Conservation (phyloP, 2,797 vertebrate species). For the Hippopotamyrus pictus region DNA sequence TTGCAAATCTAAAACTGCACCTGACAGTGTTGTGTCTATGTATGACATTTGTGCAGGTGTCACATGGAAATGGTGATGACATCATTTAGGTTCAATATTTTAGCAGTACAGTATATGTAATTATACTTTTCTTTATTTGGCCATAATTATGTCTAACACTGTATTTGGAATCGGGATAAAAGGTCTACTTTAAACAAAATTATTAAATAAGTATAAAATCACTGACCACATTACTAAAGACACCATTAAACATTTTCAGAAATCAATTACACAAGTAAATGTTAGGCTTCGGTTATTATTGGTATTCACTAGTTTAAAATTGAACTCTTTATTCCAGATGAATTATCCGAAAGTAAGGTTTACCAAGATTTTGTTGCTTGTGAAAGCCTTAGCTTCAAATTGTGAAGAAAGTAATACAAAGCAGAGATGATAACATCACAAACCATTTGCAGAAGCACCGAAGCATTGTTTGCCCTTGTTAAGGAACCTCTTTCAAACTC, state of each 20-base stretch:
- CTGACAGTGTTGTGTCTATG: neutral
- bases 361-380: conserved; percentile 44
- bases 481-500: conserved; percentile 45
- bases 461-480: conserved; percentile 52
- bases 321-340: conserved; percentile 77
- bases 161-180: neutral
- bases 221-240: conserved; percentile 56
- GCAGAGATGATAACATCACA: conserved; percentile 40
- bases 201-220: conserved; percentile 46
- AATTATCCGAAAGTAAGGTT: conserved; percentile 54
- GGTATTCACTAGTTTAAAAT: conserved; percentile 80
- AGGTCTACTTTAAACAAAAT: conserved; percentile 13
- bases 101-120: neutral
- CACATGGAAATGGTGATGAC: neutral
- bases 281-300: conserved; percentile 88
- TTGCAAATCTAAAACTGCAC: neutral
- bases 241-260: conserved; percentile 80
- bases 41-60: neutral
- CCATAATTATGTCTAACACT: neutral
- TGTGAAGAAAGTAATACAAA: conserved; percentile 61
- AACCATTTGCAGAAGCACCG: conserved; percentile 59
- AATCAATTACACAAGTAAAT: conserved; percentile 81
- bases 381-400: conserved; percentile 56
- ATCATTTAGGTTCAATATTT: neutral
- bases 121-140: neutral